Evolutionary conservation across 2,888 invertebrate genomes (phyloP).

Genomic region (Sarcophaga carnaria): DNA sequence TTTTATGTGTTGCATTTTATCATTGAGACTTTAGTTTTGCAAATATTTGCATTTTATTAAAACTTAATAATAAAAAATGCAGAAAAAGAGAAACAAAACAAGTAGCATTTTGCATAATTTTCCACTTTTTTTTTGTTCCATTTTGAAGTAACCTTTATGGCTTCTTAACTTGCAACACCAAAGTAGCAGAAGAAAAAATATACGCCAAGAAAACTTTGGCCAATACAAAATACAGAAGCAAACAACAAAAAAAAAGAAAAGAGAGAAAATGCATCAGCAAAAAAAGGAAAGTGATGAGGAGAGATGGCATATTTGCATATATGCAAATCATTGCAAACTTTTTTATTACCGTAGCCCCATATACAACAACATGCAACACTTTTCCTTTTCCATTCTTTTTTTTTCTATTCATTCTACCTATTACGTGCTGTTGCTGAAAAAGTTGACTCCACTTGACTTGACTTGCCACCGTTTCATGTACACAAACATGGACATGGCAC

Average conservation of each 20-base stretch:
- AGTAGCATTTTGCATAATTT: slow-evolving; percentile 64
- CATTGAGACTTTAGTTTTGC: slow-evolving; percentile 46
- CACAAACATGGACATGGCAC: background rate
- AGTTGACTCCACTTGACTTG: background rate
- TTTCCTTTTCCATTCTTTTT: slow-evolving; percentile 45
- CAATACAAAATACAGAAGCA: slow-evolving; percentile 1
- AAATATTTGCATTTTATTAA: slow-evolving; percentile 68
- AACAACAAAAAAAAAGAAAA: slow-evolving; percentile 16
- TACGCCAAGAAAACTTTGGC: slow-evolving; percentile 33
- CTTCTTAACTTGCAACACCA: slow-evolving; percentile 61
- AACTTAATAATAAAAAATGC: slow-evolving; percentile 15
- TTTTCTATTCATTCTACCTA: background rate
- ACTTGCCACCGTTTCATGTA: slow-evolving; percentile 11
- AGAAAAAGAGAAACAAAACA: slow-evolving; percentile 38
- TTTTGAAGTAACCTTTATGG: slow-evolving; percentile 65
- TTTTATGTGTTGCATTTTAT: slow-evolving; percentile 53
- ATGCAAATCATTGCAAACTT: slow-evolving; percentile 59
- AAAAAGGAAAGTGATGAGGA: slow-evolving; percentile 2
- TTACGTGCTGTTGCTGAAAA: background rate
- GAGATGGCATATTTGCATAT: slow-evolving; percentile 59
- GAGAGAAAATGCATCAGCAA: background rate
- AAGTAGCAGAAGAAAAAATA: background rate
- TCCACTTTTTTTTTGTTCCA: background rate
- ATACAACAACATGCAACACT: slow-evolving; percentile 63
- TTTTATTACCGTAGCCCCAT: slow-evolving; percentile 4